Base-by-base conservation (phyloP, 2,797 vertebrate species). In the Liparis tanakae region DNA sequence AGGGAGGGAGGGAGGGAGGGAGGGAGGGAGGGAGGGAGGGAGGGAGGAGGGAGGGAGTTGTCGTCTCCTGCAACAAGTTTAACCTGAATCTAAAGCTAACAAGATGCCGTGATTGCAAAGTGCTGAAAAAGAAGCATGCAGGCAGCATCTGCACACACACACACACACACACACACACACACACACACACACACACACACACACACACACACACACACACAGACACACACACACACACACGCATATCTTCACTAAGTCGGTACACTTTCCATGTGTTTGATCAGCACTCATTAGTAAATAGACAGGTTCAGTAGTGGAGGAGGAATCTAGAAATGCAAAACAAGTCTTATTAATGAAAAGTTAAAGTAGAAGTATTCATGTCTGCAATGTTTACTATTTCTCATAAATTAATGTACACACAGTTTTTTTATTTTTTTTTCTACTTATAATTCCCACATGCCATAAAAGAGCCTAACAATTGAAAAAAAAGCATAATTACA, bases 41-140 rank as follows among this genome's bases (percentile, higher is more conserved):
- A 59, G 60, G 71, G 60, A 43, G 67, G 74, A 72, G 72, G 78
- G 80, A 76, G 80, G 77, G 86, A 80, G 78, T 72, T 72, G 86
- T 85, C 61, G 59, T 75, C 88, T 85, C 80, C 83, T 63, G 85
- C 92, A 94, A 94, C 94, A 85, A 92, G 94, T 94, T 80, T 87
- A 91, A 94, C 94, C 93, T 93, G 94, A 92, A 93, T 89, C 80
- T 68, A 92, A 90, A 89, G 89, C 93, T 90, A 94, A 93, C 93
- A 95, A 92, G 88, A 90, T 90, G 84, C 68, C 4, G 48, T 93
- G 92, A 94, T 95, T 95, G 92, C 91, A 86, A 90, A 91, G 89
- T 84, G 92, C 92, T 94, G 93, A 94, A 94, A 92, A 94, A 51
- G 10, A 62, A 59, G 30, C 22, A 48, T 25, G 62, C 57, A 66